Conservation (phyloP, 2,797 vertebrate species). For the Limosa lapponica region DNA sequence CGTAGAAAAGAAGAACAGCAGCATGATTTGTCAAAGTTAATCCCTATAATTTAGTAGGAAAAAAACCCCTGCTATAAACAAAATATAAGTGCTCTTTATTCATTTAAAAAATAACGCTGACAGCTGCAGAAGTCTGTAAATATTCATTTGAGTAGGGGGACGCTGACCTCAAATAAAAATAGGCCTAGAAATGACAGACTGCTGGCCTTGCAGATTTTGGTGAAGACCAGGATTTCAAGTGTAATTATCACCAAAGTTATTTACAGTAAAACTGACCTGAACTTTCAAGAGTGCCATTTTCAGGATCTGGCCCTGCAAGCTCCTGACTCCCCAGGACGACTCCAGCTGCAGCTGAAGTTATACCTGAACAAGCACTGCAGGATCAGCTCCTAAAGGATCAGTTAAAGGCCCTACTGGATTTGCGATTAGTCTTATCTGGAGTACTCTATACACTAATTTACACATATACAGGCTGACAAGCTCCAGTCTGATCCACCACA, state of each 20-base stretch:
- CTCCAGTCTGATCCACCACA: conserved; percentile 83
- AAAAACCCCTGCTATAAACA: conserved; percentile 77
- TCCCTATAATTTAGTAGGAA: conserved; percentile 81
- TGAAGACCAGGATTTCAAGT: conserved; percentile 69
- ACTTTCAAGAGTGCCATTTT: conserved; percentile 1
- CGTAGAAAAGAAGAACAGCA: conserved; percentile 80
- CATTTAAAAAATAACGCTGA: conserved; percentile 73
- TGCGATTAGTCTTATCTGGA: not conserved
- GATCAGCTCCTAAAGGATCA: conserved; percentile 47
- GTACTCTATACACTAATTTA: conserved; percentile 72
- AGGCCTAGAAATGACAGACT: conserved; percentile 37
- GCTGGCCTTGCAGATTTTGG: conserved; percentile 44
- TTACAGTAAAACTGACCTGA: conserved; percentile 54
- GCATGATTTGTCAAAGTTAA: conserved; percentile 82
- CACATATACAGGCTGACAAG: conserved; percentile 97
- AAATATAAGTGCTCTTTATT: conserved; percentile 86
- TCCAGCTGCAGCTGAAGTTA: conserved; percentile 14
- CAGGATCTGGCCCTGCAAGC: conserved; percentile 26
- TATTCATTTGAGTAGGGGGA: conserved; percentile 53
- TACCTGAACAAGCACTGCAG: not conserved
- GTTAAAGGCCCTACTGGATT: not conserved
- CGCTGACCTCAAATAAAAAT: conserved; percentile 37
- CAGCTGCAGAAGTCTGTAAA: conserved; percentile 70
- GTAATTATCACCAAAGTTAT: conserved; percentile 29
- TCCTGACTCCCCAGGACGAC: not conserved